A percentile compares a stretch with the other conserved stretches of the same genome.
Evolutionary conservation across 2,888 invertebrate genomes (phyloP).

Genomic region (Ptilodon capucinus): DNA sequence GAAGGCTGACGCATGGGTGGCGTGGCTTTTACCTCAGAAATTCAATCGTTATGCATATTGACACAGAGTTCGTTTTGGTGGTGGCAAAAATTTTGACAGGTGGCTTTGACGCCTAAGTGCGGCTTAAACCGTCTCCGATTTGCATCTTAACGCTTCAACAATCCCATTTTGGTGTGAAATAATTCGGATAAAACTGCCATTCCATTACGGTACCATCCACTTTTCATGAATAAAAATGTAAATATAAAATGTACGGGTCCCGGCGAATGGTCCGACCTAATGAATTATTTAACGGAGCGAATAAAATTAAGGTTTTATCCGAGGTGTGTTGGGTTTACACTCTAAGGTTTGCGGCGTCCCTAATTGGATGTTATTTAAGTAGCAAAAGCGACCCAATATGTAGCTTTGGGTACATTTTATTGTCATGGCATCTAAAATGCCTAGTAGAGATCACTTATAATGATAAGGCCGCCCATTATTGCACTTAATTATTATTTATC

Average conservation of each 20-base stretch:
- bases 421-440: no score
- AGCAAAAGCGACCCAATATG: no score
- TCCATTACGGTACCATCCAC: conserved; percentile 38
- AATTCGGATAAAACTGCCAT: conserved; percentile 36
- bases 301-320: conserved; percentile 48
- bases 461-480: no score
- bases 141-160: conserved; percentile 22
- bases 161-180: conserved; percentile 24
- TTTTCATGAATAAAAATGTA: conserved; percentile 53
- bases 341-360: conserved; percentile 8
- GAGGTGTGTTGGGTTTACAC: conserved; percentile 29
- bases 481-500: no score
- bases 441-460: no score
- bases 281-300: conserved; percentile 53
- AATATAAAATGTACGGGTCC: conserved; percentile 49
- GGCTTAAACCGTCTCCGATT: conserved; percentile 14
- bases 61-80: no score
- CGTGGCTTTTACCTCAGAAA: no score
- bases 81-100: no score
- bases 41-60: no score
- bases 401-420: no score
- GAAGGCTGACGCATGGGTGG: no score
- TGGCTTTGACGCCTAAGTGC: no score
- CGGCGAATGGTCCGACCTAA: conserved; percentile 44
- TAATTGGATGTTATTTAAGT: conserved; percentile 4